Conservation (phyloP, 92 coral and sea anemone genomes). For the Epizoanthus fatuus region DNA sequence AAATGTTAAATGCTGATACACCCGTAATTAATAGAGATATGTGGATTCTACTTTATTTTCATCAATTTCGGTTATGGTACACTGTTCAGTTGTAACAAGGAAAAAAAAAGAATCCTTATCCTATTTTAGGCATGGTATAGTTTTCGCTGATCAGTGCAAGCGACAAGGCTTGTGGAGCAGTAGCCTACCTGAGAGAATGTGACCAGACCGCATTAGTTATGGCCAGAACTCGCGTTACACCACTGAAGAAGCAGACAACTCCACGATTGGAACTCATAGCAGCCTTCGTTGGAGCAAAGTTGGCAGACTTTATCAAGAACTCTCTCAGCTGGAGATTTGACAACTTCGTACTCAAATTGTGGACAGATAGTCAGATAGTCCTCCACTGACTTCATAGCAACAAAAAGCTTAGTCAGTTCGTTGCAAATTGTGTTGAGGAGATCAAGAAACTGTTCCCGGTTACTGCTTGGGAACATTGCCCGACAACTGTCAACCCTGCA, state of each 20-base stretch:
- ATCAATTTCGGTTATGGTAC: no score
- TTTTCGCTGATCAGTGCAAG: not conserved
- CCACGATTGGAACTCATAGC: constrained; percentile 57
- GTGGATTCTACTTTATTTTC: no score
- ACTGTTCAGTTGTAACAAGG: no score
- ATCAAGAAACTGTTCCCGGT: constrained; percentile 34
- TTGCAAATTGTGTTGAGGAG: constrained; percentile 39
- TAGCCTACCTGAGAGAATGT: constrained; percentile 21
- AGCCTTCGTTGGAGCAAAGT: constrained; percentile 43
- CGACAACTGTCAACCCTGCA: constrained; percentile 61
- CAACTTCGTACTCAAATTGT: constrained; percentile 30
- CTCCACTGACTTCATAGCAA: constrained; percentile 62
- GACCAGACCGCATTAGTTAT: constrained; percentile 39
- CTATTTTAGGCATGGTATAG: no score
- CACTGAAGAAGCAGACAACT: constrained; percentile 53
- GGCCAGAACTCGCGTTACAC: constrained; percentile 61
- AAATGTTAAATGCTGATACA: no score
- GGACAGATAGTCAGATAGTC: constrained; percentile 73
- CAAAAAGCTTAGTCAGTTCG: constrained; percentile 40
- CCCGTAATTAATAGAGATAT: no score
- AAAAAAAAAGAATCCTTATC: no score
- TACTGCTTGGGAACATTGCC: constrained; percentile 59
- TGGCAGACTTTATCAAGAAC: constrained; percentile 21
- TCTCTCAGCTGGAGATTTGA: not conserved
- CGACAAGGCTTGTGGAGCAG: constrained; percentile 29